Evolutionary conservation across 2,797 vertebrate species (phyloP).

Genomic region (Falco naumanni): DNA sequence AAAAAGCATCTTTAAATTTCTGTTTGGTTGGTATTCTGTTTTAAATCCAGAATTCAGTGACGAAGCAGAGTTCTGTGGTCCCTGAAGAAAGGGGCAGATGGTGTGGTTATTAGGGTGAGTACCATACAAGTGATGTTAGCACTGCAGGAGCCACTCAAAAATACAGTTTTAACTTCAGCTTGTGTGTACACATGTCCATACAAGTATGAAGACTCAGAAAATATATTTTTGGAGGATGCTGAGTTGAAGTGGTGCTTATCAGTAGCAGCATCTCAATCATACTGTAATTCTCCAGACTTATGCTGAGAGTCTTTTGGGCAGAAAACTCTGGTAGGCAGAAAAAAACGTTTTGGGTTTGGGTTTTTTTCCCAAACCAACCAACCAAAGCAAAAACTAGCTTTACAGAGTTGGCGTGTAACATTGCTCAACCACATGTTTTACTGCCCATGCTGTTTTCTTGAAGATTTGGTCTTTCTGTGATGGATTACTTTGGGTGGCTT

Average conservation of each 20-base stretch:
- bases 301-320: background rate
- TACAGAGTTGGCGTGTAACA: background rate
- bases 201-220: background rate
- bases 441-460: background rate
- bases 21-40: background rate
- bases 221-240: background rate
- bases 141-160: background rate
- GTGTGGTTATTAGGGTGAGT: too few relatives aligned
- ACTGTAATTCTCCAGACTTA: background rate
- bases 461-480: background rate
- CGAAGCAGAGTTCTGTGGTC: background rate
- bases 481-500: constrained; percentile 1
- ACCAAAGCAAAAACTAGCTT: background rate
- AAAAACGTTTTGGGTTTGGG: background rate
- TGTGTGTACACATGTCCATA: background rate
- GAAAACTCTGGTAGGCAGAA: background rate
- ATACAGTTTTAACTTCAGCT: background rate
- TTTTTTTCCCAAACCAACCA: background rate
- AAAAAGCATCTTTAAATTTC: background rate
- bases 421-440: background rate
- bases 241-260: background rate
- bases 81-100: background rate
- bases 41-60: background rate
- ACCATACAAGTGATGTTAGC: background rate
- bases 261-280: background rate